Evolutionary conservation across 2,113 vertebrate genomes (phyloP).

Genomic region (Indri indri): DNA sequence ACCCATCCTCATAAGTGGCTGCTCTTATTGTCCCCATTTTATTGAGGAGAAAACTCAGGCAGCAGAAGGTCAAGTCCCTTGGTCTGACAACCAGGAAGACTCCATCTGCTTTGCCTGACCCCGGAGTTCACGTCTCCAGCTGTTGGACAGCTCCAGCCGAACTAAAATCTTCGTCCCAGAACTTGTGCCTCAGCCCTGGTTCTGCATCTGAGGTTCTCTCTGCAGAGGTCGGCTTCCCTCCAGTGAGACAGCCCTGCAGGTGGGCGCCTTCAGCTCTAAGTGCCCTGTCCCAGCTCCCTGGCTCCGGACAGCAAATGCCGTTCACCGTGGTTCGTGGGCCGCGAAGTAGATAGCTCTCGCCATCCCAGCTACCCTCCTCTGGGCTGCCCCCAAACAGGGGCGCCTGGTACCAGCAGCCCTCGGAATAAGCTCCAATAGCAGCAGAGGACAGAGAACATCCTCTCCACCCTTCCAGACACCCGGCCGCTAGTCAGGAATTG

Average conservation of each 20-base stretch:
- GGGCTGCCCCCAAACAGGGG: accelerated
- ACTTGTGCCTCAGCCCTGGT: not conserved
- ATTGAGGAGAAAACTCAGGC: not conserved
- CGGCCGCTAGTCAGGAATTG: not conserved
- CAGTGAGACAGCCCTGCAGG: not conserved
- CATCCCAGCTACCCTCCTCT: not conserved
- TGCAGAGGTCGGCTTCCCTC: not conserved
- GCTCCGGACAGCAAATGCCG: not conserved
- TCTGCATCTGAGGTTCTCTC: not conserved
- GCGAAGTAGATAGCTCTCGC: too few species aligned
- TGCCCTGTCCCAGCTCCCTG: not conserved
- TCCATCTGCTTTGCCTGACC: not conserved
- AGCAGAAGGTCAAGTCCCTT: not conserved
- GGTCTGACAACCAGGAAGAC: not conserved
- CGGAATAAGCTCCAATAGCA: not conserved
- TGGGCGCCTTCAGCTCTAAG: not conserved
- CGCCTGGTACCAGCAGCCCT: not conserved
- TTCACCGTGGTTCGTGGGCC: accelerated
- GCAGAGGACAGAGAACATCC: not conserved
- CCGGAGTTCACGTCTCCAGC: accelerated
- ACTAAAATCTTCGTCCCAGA: not conserved
- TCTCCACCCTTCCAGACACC: not conserved
- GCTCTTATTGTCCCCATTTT: not conserved
- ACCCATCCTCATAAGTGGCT: not conserved
- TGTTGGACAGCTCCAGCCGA: not conserved